phyloP scores from a whole-genome alignment of 1,140 invertebrate genomes.

The Heterodera schachtii region DNA sequence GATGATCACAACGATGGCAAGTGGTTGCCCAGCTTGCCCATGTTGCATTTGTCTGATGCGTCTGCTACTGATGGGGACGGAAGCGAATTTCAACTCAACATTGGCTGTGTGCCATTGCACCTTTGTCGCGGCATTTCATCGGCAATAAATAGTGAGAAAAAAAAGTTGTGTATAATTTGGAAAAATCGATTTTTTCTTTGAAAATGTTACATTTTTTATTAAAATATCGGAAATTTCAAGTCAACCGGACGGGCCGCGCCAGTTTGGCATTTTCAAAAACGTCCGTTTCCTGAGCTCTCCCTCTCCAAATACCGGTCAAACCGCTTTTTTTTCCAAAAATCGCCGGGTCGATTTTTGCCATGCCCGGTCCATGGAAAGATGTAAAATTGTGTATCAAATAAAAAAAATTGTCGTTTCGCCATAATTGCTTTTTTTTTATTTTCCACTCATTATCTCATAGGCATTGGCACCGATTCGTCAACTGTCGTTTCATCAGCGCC shows the following conservation, averaged over 20 bases:
- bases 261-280: no score
- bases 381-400: no score
- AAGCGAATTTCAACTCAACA: conserved; percentile 3
- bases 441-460: neutral
- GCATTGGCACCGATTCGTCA: neutral
- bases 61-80: neutral
- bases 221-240: neutral
- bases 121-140: neutral
- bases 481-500: neutral
- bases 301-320: no score
- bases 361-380: no score
- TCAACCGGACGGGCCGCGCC: neutral
- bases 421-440: no score
- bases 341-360: no score
- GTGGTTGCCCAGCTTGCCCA: conserved; percentile 24
- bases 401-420: no score
- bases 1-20: neutral
- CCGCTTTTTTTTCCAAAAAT: no score
- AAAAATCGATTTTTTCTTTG: no score
- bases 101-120: conserved; percentile 15
- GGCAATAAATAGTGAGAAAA: neutral
- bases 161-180: no score
- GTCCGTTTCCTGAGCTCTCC: no score
- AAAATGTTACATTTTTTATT: no score
- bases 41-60: neutral